Evolutionary conservation across 2,888 invertebrate species (phyloP).

Genomic region (Aromia moschata): DNA sequence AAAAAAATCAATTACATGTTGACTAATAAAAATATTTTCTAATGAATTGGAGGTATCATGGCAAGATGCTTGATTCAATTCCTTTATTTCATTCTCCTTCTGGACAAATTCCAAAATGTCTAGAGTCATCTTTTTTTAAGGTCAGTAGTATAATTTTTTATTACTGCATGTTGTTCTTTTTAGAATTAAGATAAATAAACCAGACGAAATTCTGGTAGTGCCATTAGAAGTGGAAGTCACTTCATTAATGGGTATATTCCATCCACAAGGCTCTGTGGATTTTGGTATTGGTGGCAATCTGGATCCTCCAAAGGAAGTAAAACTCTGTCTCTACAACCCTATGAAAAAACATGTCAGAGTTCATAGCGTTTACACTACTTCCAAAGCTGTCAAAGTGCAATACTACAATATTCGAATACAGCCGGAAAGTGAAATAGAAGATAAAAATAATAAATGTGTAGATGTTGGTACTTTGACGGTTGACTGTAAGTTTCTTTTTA

Average conservation of each 20-base stretch:
- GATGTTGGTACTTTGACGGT: slow-evolving; percentile 75
- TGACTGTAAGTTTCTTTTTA: slow-evolving; percentile 69
- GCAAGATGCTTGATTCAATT: too few species aligned
- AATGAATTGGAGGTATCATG: too few species aligned
- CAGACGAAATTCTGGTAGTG: slow-evolving; percentile 76
- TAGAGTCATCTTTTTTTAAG: too few species aligned
- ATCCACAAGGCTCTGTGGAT: slow-evolving; percentile 79
- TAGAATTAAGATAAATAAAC: slow-evolving; percentile 76
- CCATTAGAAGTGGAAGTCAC: slow-evolving; percentile 86
- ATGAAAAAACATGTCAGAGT: slow-evolving; percentile 74
- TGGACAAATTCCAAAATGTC: too few species aligned
- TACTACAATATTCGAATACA: slow-evolving; percentile 73
- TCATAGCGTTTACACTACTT: slow-evolving; percentile 70
- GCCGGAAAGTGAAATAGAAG: slow-evolving; percentile 70
- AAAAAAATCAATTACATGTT: too few species aligned
- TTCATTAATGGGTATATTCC: slow-evolving; percentile 76
- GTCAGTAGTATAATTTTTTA: too few species aligned
- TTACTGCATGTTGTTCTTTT: too few species aligned
- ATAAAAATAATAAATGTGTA: slow-evolving; percentile 51
- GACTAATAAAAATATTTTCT: neutral
- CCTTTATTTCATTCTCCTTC: too few species aligned
- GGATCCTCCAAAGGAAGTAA: slow-evolving; percentile 70
- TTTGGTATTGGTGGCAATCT: slow-evolving; percentile 82
- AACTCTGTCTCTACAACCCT: slow-evolving; percentile 73
- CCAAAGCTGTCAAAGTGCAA: slow-evolving; percentile 73